These are phyloP conservation scores for Therioaphis trifolii DNA, from an alignment of 2,888 invertebrate species.

Conservation along the genomic window DNA sequence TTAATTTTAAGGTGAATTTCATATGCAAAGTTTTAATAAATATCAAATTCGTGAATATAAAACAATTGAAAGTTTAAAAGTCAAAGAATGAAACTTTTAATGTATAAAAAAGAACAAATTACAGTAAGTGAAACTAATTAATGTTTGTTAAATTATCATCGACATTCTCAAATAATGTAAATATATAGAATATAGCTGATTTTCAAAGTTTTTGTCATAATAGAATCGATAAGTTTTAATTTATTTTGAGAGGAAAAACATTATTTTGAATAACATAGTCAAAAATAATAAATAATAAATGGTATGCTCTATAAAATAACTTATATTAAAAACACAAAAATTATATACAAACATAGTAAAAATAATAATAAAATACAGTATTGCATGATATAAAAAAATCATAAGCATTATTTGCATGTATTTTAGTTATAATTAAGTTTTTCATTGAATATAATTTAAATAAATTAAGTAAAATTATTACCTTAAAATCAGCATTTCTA, in stretches of 20 bases:
- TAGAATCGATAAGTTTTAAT: conserved; percentile 34
- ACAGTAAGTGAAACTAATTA: conserved; percentile 34
- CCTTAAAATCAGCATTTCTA: not conserved
- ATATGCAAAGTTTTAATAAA: not conserved
- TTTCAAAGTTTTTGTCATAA: conserved; percentile 5
- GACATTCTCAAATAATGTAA: not conserved
- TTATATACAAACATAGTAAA: not conserved
- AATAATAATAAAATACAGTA: not conserved
- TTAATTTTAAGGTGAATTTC: not conserved
- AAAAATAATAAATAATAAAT: conserved; percentile 7
- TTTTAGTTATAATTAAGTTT: not conserved
- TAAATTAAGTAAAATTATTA: conserved; percentile 38
- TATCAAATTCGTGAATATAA: not conserved
- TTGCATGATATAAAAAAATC: conserved; percentile 20
- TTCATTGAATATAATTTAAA: conserved; percentile 40
- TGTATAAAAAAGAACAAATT: not conserved
- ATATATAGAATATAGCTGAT: not conserved
- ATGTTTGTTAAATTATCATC: conserved; percentile 31
- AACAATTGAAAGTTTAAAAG: conserved; percentile 3
- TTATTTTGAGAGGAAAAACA: not conserved
- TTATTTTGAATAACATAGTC: not conserved
- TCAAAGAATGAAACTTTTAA: not conserved
- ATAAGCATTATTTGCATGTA: conserved; percentile 12
- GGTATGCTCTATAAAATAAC: too few relatives aligned
- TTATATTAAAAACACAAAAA: too few relatives aligned